A percentile compares a stretch with the other conserved stretches of the same genome.
Evolutionary conservation across 2,888 invertebrate species (phyloP).

Genomic region (Xestia ashworthii): DNA sequence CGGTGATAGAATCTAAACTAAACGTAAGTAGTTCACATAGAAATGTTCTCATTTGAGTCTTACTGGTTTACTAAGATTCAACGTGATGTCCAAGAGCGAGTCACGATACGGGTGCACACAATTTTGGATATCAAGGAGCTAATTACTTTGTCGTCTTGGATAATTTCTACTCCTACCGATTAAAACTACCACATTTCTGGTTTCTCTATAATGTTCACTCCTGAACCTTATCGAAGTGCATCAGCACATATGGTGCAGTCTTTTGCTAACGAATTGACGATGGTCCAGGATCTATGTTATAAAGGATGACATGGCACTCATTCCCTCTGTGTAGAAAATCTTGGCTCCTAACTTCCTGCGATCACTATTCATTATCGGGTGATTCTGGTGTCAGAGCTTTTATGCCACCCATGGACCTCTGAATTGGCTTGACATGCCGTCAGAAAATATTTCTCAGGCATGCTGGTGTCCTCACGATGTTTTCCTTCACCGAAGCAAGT

Average conservation of each 20-base stretch:
- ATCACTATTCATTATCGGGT: too few species aligned
- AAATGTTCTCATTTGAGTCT: slow-evolving; percentile 1
- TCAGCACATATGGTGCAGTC: neutral
- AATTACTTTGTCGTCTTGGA: neutral
- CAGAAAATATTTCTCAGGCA: too few species aligned
- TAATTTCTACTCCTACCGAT: neutral
- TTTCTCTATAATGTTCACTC: neutral
- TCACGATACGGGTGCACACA: neutral
- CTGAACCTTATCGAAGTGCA: neutral
- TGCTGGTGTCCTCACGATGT: too few species aligned
- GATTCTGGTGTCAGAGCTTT: too few species aligned
- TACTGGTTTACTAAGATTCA: too few species aligned
- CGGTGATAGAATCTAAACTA: slow-evolving; percentile 32
- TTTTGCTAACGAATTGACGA: neutral
- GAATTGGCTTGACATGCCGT: too few species aligned
- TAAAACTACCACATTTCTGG: neutral
- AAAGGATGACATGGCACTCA: neutral
- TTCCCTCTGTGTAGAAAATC: neutral
- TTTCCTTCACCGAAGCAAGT: too few species aligned
- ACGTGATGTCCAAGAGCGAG: neutral
- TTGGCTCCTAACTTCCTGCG: neutral
- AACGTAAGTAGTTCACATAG: neutral
- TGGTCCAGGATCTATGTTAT: neutral
- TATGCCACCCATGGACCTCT: too few species aligned
- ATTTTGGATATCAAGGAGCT: neutral